Base-by-base conservation (phyloP, 1,140 invertebrate genomes). In the Apis cerana region DNA sequence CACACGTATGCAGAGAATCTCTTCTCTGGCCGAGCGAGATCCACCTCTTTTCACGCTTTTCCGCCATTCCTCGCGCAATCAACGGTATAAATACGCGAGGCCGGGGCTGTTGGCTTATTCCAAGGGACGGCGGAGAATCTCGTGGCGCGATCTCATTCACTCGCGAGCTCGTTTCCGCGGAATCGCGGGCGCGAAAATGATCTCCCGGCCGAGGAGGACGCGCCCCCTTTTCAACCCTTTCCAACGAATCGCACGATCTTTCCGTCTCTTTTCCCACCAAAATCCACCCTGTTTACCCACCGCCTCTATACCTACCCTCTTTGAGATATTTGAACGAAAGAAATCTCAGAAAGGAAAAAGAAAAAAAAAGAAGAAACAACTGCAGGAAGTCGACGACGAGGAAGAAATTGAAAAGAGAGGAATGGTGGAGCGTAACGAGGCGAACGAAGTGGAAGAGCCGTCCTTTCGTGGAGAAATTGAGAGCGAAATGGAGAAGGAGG, bases 121-220 rank as follows among this genome's bases (percentile, higher is more conserved):
- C 59, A 48, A 12, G 19, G 13, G 11, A 7, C 7, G 52, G 48
- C 61, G n/a, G 65, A n/a, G 75, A 65, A 65, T 43, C 61, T 4
- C 15, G 19, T 13, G 4, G 59, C 48, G 48, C 61, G 61, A 76
- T 65, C 75, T 65, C 50, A 54, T 65, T 54, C 56, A 75, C 4
- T 4, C 43, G 8, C 3, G 56, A 3, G 33, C 56, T 50, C 27
- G 71, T 74, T 74, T 74, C 33, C 74, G 61, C 43, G 43, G n/a
- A 27, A 75, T 62, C 72, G 72, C 43, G 72, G 33, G 50, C 58
- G 72, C 33, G 58, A 43, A 62, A 75, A 75, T 62, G 72, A 75
- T 62, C 70, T n/a, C 27, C 19, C 43, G 21, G n/a, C n/a, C 61
- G n/a, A n/a, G 43, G 59, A 61, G 58, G 48, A 43, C 58, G 19